Base-by-base conservation (phyloP, 2,888 invertebrate genomes). In the Poecilobothrus nobilitatus region DNA sequence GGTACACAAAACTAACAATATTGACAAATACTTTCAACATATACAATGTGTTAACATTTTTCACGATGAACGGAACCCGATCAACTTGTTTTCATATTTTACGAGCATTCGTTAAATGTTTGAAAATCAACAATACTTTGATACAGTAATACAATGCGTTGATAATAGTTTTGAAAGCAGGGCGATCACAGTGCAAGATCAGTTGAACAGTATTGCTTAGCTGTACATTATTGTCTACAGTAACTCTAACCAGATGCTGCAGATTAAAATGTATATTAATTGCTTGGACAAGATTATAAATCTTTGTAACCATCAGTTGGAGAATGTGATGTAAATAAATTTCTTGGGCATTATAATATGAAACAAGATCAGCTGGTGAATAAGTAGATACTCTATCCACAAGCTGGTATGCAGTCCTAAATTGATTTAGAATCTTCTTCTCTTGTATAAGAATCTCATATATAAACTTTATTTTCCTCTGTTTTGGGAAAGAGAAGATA, bases 371-470 rank as follows among this genome's bases (percentile, higher is more conserved):
- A 20, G 95, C 95, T 65, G 94, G 94, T 2, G 95, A 96, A 80
- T 95, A 97, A 27, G 96, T 97, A n/a, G n/a, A n/a, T n/a, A 70
- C 97, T 97, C 77, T 91, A 95, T 22, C 97, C 97, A 78, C 97
- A 97, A 15, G 96, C 95, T 1, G 97, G 95, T 67, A 95, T 86
- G 77, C 95, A 96, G 75, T 94, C 94, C 70, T 88, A 86, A 63
- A 93, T 84, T 69, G 90, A 89, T 81, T 95, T 95, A 0, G 94
- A 93, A 27, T 94, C 94, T 82, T 93, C 90, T 82, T 94, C 94
- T 75, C 88, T 86, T 0, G 97, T 97, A 78, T 95, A 97, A 10
- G 94, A 95, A 98, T 72, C 91, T 88, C 66, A 91, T 85, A 80
- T 98, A 98, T 0, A 91, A 86, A 2, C 94, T 94, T 84, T 96